A percentile compares a stretch with the other conserved stretches of the same genome.
Conservation (phyloP, 2,888 invertebrate genomes). For the Stratiomys singularior region DNA sequence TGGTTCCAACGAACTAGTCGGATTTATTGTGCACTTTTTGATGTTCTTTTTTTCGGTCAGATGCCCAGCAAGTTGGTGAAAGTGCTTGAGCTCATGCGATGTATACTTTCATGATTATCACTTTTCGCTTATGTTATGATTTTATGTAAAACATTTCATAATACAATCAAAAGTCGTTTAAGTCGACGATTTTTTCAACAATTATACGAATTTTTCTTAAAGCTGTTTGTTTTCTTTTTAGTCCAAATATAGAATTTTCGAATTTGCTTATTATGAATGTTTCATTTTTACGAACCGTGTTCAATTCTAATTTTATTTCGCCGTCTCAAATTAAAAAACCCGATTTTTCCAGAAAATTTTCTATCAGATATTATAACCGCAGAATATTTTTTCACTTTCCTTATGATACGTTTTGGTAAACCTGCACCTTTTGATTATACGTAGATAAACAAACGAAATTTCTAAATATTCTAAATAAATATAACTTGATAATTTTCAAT, state of each 20-base stretch:
- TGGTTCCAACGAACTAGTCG: conserved; percentile 59
- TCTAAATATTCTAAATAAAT: background rate
- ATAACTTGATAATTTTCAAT: background rate
- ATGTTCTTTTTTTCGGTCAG: too few relatives aligned
- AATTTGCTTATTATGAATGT: too few relatives aligned
- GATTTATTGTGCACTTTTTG: conserved; percentile 56
- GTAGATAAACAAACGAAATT: background rate
- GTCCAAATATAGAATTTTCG: background rate
- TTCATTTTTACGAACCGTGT: background rate
- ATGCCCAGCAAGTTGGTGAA: too few relatives aligned
- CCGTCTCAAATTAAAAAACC: background rate
- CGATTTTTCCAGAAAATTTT: background rate
- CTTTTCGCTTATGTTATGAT: conserved; percentile 15
- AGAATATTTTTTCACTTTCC: conserved; percentile 30
- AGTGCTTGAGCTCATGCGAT: too few relatives aligned
- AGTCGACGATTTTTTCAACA: too few relatives aligned
- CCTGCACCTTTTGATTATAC: conserved; percentile 52
- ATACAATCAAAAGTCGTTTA: too few relatives aligned
- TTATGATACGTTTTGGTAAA: conserved; percentile 50
- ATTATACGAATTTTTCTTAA: background rate
- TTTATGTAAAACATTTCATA: conserved; percentile 12
- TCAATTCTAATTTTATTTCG: background rate
- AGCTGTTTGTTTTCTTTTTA: background rate
- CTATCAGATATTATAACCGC: background rate
- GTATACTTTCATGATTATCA: too few relatives aligned